These are phyloP conservation scores for Cerastis leucographa DNA, from an alignment of 2,888 invertebrate species.

Conservation along the genomic window DNA sequence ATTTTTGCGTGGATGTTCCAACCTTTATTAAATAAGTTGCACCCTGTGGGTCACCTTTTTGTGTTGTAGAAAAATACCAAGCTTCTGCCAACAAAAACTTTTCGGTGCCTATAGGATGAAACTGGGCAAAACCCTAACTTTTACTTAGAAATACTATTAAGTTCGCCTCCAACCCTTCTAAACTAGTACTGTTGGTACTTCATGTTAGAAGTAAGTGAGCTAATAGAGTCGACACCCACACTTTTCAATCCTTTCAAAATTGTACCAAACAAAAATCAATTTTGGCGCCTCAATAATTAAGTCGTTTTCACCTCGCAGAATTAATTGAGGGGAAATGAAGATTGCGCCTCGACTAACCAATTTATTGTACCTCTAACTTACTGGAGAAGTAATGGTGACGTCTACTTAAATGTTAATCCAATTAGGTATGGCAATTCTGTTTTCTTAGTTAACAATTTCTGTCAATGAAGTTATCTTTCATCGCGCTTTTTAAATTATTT, in stretches of 20 bases:
- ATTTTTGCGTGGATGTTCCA: too few species aligned
- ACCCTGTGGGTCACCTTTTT: background rate
- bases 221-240: conserved; percentile 75
- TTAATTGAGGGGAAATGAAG: conserved; percentile 56
- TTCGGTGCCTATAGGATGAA: background rate
- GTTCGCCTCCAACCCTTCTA: conserved; percentile 59
- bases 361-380: conserved; percentile 75
- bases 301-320: conserved; percentile 56
- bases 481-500: conserved; percentile 57
- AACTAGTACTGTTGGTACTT: conserved; percentile 67
- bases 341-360: conserved; percentile 74
- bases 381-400: conserved; percentile 75
- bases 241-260: conserved; percentile 64
- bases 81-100: background rate
- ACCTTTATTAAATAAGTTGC: background rate
- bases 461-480: conserved; percentile 62
- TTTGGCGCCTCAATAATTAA: conserved; percentile 52
- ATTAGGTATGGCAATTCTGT: conserved; percentile 74
- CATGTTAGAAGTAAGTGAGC: conserved; percentile 73
- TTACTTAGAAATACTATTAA: conserved; percentile 41
- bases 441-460: conserved; percentile 70
- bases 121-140: background rate
- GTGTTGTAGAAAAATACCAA: background rate
- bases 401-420: conserved; percentile 75
- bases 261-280: conserved; percentile 50